Base-by-base conservation (phyloP, 37 sponge, comb jelly and placozoan genomes). In the Halisarca cf. caerulea region DNA sequence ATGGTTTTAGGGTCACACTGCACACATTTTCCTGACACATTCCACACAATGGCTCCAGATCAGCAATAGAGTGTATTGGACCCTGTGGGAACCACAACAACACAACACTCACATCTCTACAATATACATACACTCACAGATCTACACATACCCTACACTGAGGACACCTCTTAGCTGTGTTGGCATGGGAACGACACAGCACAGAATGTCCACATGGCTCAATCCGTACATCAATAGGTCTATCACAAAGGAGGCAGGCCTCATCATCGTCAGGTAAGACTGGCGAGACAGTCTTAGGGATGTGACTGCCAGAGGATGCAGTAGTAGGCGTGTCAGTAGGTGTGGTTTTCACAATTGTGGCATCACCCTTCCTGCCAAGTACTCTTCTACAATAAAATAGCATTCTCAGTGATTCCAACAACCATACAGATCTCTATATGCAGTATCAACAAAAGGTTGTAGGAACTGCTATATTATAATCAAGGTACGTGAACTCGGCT, bases 171-270 rank as follows among this genome's bases (percentile, higher is more conserved):
- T 90, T 92, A 30, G 93, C 89, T 45, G 85, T 60, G 9, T 84
- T 35, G 30, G 93, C 91, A 86, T 88, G 88, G 32, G 58, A 45
- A 2, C 51, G 32, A 43, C 96, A 96, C 85, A 96, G 70, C 2
- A 90, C 71, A 8, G 83, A 69, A 79, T 96, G 96, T 7, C 87
- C 88, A 84, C 96, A 96, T 0, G 96, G 96, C 41, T 83, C 74
- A 71, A 96, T 85, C 38, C 82, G 57, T 14, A 91, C 80, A 80
- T 92, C 88, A 0, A 92, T 89, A 20, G 64, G 47, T 35, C 75
- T 79, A 0, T 90, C 91, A 86, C 96, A 96, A 47, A 96, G 44
- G 40, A 85, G 55, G 40, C 96, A 92, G 17, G 28, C 57, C 6
- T 71, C 72, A 7, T 71, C 72, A 5, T 61, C 64, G 5, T 61